Percentiles rank a stretch among this genome's conserved stretches.
Conservation (phyloP, 1,140 invertebrate species). For the Brachionus rotundiformis region DNA sequence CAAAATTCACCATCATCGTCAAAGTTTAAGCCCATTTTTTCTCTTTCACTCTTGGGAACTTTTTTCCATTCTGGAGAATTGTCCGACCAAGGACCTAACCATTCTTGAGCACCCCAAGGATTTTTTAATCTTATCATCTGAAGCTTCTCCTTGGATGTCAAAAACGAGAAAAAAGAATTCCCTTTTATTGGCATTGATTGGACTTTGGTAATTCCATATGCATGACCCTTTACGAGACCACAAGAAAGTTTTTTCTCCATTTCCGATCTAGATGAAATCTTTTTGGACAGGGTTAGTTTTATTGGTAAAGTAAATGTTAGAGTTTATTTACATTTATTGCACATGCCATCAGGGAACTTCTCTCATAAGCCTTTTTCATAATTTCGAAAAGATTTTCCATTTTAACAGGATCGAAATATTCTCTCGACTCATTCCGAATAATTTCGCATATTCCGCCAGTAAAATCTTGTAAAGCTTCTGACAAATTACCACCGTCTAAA, state of each 20-base stretch:
- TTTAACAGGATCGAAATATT: not conserved
- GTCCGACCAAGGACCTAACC: constrained; percentile 69
- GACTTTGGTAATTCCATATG: constrained; percentile 74
- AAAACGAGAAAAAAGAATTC: constrained; percentile 29
- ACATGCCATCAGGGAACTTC: constrained; percentile 37
- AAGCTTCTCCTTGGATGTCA: constrained; percentile 43
- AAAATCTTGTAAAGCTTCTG: constrained; percentile 67
- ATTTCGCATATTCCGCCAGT: constrained; percentile 66
- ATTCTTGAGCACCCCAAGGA: constrained; percentile 69
- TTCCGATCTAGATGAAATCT: constrained; percentile 29
- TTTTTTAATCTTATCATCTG: constrained; percentile 64
- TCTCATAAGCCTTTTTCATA: constrained; percentile 31
- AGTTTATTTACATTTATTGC: constrained; percentile 53
- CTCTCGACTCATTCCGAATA: constrained; percentile 56
- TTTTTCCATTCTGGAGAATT: constrained; percentile 71
- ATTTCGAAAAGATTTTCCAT: constrained; percentile 27
- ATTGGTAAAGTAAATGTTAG: constrained; percentile 57
- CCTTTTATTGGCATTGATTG: constrained; percentile 60
- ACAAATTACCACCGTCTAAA: constrained; percentile 66
- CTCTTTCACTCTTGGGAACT: constrained; percentile 62
- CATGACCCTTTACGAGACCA: constrained; percentile 67
- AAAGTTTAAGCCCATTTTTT: constrained; percentile 58
- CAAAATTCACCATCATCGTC: constrained; percentile 67
- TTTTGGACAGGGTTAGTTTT: not conserved
- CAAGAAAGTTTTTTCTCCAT: constrained; percentile 63